A percentile compares a stretch with the other conserved stretches of the same genome.
These are phyloP conservation scores for Hippocampus barbouri DNA, from an alignment of 2,113 vertebrate genomes.

Conservation along the genomic window DNA sequence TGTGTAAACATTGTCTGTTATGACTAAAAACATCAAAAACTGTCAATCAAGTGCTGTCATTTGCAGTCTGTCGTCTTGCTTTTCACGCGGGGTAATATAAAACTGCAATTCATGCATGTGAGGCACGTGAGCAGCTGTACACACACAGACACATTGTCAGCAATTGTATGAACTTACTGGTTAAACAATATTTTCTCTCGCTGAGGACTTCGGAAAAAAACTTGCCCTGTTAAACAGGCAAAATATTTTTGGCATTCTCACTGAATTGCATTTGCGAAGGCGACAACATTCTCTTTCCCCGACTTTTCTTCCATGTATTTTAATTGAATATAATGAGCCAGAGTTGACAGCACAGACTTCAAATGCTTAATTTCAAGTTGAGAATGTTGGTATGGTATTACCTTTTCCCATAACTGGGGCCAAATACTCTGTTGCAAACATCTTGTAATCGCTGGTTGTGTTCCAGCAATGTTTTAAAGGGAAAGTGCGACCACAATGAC, in stretches of 20 bases:
- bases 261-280: constrained; percentile 12
- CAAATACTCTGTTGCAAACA: constrained; percentile 3
- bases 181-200: constrained; percentile 17
- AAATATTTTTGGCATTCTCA: background rate
- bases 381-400: constrained; percentile 5
- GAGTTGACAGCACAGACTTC: background rate
- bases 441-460: constrained; percentile 22
- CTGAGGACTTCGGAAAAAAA: background rate
- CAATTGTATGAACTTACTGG: background rate
- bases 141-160: background rate
- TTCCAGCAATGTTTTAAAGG: constrained; percentile 19
- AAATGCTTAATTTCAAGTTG: background rate
- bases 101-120: constrained; percentile 12
- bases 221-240: background rate
- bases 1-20: constrained; percentile 17
- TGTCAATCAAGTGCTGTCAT: constrained; percentile 13
- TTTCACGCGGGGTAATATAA: background rate
- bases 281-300: constrained; percentile 1
- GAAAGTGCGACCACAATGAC: constrained; percentile 22
- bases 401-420: background rate
- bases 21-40: constrained; percentile 1
- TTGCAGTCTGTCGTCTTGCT: constrained; percentile 3
- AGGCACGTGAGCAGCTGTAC: constrained; percentile 3
- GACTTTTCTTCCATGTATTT: background rate
- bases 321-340: background rate